These are phyloP conservation scores for Cantharis rustica DNA, from an alignment of 2,888 invertebrate species.

Conservation along the genomic window DNA sequence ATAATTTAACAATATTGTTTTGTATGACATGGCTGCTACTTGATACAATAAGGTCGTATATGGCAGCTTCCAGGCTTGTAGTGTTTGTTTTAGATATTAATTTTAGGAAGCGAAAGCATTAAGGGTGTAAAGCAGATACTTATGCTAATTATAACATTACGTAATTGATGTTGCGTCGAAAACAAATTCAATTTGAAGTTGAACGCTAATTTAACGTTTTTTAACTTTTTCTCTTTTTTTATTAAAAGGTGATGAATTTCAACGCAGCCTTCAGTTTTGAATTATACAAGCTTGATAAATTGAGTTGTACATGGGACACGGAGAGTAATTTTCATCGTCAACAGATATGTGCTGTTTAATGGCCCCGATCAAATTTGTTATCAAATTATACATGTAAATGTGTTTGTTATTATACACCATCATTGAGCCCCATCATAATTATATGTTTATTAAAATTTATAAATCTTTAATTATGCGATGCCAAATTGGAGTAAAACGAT, in stretches of 20 bases:
- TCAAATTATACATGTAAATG: constrained; percentile 2
- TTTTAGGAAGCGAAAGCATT: constrained; percentile 17
- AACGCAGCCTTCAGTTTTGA: constrained; percentile 3
- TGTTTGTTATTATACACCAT: neutral
- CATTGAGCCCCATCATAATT: neutral
- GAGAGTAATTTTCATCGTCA: constrained; percentile 20
- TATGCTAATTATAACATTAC: constrained; percentile 20
- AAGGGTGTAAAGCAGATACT: constrained; percentile 12
- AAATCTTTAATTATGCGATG: neutral
- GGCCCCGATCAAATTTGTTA: constrained; percentile 19
- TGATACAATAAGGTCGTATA: constrained; percentile 17
- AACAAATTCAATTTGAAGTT: neutral
- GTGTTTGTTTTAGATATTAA: constrained; percentile 19
- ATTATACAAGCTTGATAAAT: constrained; percentile 12
- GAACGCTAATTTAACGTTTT: neutral
- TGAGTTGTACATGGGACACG: constrained; percentile 20
- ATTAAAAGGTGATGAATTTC: neutral
- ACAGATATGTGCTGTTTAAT: constrained; percentile 16
- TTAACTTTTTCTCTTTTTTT: neutral
- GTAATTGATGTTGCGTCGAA: constrained; percentile 7
- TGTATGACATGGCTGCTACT: constrained; percentile 13
- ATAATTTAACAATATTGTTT: constrained; percentile 17
- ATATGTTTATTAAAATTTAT: neutral
- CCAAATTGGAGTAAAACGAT: neutral
- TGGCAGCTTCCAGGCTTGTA: constrained; percentile 4